A percentile compares a stretch with the other conserved stretches of the same genome.
Conservation (phyloP, 2,888 invertebrate species). For the Portevinia maculata region DNA sequence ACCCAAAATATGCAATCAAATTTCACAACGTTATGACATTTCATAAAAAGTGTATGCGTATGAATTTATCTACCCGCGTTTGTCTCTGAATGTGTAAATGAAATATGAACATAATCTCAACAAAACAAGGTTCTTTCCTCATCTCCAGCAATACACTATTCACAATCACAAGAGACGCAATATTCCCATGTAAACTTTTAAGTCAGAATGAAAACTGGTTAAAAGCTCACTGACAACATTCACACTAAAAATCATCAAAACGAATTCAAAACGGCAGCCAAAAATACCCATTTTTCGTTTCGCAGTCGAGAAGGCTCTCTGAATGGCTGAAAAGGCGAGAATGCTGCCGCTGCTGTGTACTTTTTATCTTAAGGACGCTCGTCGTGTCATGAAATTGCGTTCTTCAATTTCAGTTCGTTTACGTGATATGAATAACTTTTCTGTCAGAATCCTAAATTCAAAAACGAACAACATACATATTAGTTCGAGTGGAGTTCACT, state of each 20-base stretch:
- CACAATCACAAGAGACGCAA: constrained; percentile 6
- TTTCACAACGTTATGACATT: constrained; percentile 68
- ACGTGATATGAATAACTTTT: constrained; percentile 73
- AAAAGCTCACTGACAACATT: constrained; percentile 12
- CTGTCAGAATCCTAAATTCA: constrained; percentile 67
- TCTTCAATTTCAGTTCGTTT: constrained; percentile 74
- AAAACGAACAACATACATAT: constrained; percentile 48
- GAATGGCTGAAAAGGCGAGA: constrained; percentile 60
- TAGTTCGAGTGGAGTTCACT: constrained; percentile 9
- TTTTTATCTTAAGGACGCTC: constrained; percentile 62
- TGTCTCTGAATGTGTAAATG: constrained; percentile 54
- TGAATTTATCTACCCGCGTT: constrained; percentile 66
- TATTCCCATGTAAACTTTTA: constrained; percentile 45
- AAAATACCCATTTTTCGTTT: constrained; percentile 46
- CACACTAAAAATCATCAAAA: constrained; percentile 17
- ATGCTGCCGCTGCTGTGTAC: constrained; percentile 42
- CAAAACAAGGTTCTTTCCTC: constrained; percentile 27
- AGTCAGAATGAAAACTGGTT: constrained; percentile 46
- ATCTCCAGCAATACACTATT: neutral
- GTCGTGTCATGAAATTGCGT: constrained; percentile 72
- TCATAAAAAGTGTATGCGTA: constrained; percentile 63
- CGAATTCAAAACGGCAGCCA: constrained; percentile 43
- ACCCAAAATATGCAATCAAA: constrained; percentile 59
- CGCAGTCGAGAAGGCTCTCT: constrained; percentile 37
- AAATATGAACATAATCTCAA: neutral